Evolutionary conservation across 1,140 invertebrate species (phyloP).

Genomic region (Sitophilus oryzae): DNA sequence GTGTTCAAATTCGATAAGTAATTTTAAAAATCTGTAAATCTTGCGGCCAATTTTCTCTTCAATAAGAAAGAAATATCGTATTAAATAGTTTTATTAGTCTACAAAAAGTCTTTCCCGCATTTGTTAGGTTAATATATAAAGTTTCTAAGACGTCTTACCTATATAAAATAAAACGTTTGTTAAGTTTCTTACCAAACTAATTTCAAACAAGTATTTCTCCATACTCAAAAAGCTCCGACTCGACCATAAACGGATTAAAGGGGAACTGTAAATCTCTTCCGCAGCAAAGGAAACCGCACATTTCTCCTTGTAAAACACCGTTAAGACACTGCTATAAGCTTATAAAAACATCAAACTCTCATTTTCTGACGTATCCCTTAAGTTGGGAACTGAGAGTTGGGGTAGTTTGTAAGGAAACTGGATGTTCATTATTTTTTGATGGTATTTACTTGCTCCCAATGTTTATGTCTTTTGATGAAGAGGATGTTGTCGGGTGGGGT

Average conservation of each 20-base stretch:
- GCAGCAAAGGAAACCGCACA: not conserved
- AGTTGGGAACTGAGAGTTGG: not conserved
- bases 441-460: not conserved
- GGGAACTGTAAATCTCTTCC: not conserved
- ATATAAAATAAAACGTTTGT: not conserved
- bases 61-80: no score
- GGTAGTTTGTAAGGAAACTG: not conserved
- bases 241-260: not conserved
- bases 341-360: conserved; percentile 2
- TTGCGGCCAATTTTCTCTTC: no score
- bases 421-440: not conserved
- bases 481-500: no score
- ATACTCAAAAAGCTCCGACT: not conserved
- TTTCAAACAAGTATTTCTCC: not conserved
- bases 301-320: not conserved
- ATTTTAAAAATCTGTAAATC: no score
- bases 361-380: not conserved
- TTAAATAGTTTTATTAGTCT: no score
- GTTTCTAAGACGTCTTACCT: no score
- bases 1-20: no score
- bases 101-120: no score
- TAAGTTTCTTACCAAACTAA: not conserved
- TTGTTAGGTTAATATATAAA: no score
- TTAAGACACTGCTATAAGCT: conserved; percentile 1
- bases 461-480: no score